Evolutionary conservation across 2,797 vertebrate species (phyloP).

Genomic region (Amniataba percoides): DNA sequence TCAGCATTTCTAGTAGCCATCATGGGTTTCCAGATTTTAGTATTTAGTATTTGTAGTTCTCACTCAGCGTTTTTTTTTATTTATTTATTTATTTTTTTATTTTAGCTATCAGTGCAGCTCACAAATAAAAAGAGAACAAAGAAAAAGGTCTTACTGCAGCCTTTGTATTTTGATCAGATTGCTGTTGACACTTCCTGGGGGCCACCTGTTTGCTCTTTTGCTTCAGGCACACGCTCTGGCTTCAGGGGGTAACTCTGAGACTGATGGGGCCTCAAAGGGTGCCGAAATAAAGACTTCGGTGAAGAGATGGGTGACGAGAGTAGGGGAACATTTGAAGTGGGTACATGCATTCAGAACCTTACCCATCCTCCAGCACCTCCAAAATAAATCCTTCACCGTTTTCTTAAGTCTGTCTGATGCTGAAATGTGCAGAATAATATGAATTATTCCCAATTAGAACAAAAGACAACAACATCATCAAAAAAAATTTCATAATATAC

Average conservation of each 20-base stretch:
- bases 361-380: neutral
- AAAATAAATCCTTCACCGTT: slow-evolving; percentile 1
- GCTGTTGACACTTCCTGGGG: slow-evolving; percentile 23
- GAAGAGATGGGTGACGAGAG: neutral
- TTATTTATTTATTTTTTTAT: neutral
- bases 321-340: neutral
- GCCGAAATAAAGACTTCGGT: slow-evolving; percentile 20
- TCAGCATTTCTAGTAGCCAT: slow-evolving; percentile 44
- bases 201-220: slow-evolving; percentile 39
- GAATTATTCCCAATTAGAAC: neutral
- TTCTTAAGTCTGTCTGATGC: slow-evolving; percentile 7
- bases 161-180: slow-evolving; percentile 33
- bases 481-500: slow-evolving; percentile 7
- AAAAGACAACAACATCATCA: neutral
- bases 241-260: slow-evolving; percentile 27
- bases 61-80: neutral
- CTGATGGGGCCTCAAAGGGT: slow-evolving; percentile 20
- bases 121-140: slow-evolving; percentile 1
- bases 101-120: neutral
- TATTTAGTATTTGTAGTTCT: neutral
- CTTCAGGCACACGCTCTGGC: slow-evolving; percentile 31
- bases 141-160: neutral
- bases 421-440: neutral
- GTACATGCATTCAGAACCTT: slow-evolving; percentile 6
- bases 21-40: slow-evolving; percentile 23